Evolutionary conservation across 2,113 vertebrate species (phyloP).

Genomic region (Epinephelus moara): DNA sequence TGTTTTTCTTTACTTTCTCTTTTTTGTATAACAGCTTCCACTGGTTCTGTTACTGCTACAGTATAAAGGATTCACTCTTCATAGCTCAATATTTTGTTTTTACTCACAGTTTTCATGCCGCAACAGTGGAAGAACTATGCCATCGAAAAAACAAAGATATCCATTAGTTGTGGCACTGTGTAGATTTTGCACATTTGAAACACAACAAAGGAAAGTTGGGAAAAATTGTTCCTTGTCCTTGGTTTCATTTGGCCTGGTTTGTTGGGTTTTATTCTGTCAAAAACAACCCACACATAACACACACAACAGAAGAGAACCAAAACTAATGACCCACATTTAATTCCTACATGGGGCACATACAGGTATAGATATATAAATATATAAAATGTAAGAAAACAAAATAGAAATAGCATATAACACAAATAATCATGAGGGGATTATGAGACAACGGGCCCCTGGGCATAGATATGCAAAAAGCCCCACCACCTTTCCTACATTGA

Average conservation of each 20-base stretch:
- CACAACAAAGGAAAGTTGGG: too few species aligned
- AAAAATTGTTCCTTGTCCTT: neutral
- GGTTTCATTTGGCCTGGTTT: neutral
- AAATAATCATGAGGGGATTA: too few species aligned
- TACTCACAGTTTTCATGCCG: neutral
- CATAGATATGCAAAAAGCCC: too few species aligned
- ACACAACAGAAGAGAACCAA: neutral
- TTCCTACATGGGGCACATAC: neutral
- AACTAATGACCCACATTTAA: neutral
- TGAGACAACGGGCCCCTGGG: too few species aligned
- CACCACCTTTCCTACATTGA: too few species aligned
- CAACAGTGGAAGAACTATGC: neutral
- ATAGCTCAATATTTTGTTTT: neutral
- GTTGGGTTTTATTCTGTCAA: neutral
- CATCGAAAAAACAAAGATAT: neutral
- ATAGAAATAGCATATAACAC: neutral
- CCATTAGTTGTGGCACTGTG: neutral
- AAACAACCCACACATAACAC: neutral
- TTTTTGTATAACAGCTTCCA: neutral
- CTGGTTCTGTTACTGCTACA: neutral
- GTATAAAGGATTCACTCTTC: neutral
- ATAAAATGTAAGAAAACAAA: neutral
- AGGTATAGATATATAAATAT: too few species aligned
- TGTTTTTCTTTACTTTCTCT: neutral
- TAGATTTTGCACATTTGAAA: slow-evolving; percentile 1